A percentile compares a stretch with the other conserved stretches of the same genome.
Evolutionary conservation across 2,888 invertebrate genomes (phyloP).

Genomic region (Leptopilina drosophilae): DNA sequence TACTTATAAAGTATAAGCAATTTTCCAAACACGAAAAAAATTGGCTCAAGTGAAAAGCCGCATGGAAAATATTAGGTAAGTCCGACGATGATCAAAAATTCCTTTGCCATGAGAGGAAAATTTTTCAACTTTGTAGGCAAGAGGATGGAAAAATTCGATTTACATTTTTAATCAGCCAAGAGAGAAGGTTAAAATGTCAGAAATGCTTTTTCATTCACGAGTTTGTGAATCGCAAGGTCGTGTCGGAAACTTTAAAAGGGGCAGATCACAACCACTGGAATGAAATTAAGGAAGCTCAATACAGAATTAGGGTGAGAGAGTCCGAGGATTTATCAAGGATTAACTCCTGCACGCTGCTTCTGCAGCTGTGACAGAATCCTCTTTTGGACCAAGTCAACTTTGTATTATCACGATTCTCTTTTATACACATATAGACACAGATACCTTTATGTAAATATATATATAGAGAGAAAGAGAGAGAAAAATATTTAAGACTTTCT

Average conservation of each 20-base stretch:
- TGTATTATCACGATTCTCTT: conserved; percentile 61
- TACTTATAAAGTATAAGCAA: background rate
- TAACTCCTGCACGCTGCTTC: conserved; percentile 66
- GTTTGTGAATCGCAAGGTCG: conserved; percentile 30
- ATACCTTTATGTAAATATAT: no score
- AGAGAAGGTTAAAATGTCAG: conserved; percentile 15
- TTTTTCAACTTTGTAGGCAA: background rate
- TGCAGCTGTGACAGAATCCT: conserved; percentile 45
- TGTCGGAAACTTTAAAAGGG: conserved; percentile 18
- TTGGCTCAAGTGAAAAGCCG: background rate
- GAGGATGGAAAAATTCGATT: conserved; percentile 26
- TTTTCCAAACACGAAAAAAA: background rate
- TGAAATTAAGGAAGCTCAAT: conserved; percentile 74
- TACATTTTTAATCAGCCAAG: conserved; percentile 31
- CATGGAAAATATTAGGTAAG: conserved; percentile 6
- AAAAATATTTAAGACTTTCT: conserved; percentile 56
- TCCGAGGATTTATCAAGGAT: conserved; percentile 74
- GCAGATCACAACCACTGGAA: conserved; percentile 62
- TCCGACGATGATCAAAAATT: conserved; percentile 2
- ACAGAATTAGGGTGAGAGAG: conserved; percentile 70
- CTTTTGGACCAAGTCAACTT: conserved; percentile 57
- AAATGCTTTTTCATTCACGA: conserved; percentile 7
- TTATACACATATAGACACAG: conserved; percentile 22
- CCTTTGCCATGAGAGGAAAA: conserved; percentile 8
- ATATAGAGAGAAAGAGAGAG: no score